These are phyloP conservation scores for Hylia prasina DNA, from an alignment of 2,113 vertebrate genomes.

Conservation along the genomic window DNA sequence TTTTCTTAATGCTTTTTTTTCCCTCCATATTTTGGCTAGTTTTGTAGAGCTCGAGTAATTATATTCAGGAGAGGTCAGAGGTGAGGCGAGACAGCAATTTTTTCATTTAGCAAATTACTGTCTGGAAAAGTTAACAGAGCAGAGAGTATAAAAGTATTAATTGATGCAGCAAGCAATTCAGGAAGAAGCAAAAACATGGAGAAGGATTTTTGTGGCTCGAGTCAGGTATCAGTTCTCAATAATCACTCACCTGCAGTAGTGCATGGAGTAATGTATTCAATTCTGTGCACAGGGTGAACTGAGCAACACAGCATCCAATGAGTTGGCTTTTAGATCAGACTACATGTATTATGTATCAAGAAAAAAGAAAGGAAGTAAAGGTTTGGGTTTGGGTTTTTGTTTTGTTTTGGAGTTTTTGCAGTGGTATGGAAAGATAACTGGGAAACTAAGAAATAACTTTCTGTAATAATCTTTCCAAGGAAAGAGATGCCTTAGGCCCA, in stretches of 20 bases:
- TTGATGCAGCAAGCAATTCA: neutral
- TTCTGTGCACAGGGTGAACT: neutral
- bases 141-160: neutral
- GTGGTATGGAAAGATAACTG: neutral
- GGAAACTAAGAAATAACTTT: neutral
- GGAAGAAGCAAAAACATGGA: neutral
- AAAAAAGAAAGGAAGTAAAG: neutral
- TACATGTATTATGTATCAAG: neutral
- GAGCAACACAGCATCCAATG: neutral
- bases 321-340: neutral
- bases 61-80: neutral
- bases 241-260: neutral
- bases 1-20: neutral
- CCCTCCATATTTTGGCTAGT: neutral
- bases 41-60: neutral
- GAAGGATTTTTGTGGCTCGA: neutral
- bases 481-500: neutral
- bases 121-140: neutral
- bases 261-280: neutral
- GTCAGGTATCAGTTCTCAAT: neutral
- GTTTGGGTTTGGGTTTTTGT: neutral
- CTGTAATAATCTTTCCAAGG: neutral
- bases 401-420: neutral
- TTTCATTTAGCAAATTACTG: neutral
- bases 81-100: neutral